Evolutionary conservation across 2,888 invertebrate species (phyloP).

Genomic region (Tetropium fuscum): DNA sequence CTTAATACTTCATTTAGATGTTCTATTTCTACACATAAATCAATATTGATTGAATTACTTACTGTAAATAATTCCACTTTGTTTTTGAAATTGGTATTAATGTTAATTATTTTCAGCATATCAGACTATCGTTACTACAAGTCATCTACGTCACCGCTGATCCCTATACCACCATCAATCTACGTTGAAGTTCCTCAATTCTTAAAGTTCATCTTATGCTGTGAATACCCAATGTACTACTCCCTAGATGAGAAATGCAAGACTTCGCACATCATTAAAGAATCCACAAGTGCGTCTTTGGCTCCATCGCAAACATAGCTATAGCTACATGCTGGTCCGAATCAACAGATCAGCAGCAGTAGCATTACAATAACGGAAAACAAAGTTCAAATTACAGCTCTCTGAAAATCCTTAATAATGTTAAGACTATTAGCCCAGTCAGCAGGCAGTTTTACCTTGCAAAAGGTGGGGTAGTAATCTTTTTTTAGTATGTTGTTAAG

Average conservation of each 20-base stretch:
- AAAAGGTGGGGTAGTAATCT: too few relatives aligned
- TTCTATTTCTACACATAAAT: too few relatives aligned
- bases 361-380: slow-evolving; percentile 39
- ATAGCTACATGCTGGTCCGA: slow-evolving; percentile 66
- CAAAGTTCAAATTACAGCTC: slow-evolving; percentile 50
- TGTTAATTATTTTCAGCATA: too few relatives aligned
- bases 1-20: too few relatives aligned
- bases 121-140: slow-evolving; percentile 91
- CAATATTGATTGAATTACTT: neutral
- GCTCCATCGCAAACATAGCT: slow-evolving; percentile 81
- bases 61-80: too few relatives aligned
- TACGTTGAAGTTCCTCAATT: slow-evolving; percentile 89
- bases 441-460: too few relatives aligned
- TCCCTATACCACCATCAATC: slow-evolving; percentile 88
- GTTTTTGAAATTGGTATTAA: neutral
- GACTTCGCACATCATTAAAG: slow-evolving; percentile 70
- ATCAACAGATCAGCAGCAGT: slow-evolving; percentile 48
- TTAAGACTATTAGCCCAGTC: too few relatives aligned
- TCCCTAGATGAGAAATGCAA: slow-evolving; percentile 76
- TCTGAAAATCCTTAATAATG: slow-evolving; percentile 37
- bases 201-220: slow-evolving; percentile 86
- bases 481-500: too few relatives aligned
- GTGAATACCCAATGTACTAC: slow-evolving; percentile 91
- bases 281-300: slow-evolving; percentile 78
- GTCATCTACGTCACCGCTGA: slow-evolving; percentile 87